A percentile compares a stretch with the other conserved stretches of the same genome.
Conservation (phyloP, 2,888 invertebrate genomes). For the Deroplatys truncata region DNA sequence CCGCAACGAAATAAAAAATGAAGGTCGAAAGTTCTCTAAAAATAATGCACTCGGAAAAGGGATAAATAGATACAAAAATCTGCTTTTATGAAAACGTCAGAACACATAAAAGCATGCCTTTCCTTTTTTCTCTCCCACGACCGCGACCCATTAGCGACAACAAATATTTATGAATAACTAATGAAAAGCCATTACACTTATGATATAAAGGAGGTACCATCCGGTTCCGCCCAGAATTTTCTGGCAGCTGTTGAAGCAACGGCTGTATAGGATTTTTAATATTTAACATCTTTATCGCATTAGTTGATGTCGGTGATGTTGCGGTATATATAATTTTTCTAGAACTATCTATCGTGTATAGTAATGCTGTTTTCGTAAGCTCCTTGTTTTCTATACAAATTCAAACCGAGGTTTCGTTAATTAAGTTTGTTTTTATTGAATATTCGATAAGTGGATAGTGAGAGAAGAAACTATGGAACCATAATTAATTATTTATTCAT, state of each 20-base stretch:
- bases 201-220: not conserved
- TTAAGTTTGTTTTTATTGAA: too few relatives aligned
- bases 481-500: too few relatives aligned
- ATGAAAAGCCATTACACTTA: not conserved
- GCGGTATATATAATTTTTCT: too few relatives aligned
- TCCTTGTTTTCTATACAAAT: too few relatives aligned
- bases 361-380: too few relatives aligned
- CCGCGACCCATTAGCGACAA: not conserved
- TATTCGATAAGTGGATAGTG: too few relatives aligned
- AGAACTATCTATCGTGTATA: too few relatives aligned
- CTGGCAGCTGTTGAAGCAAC: not conserved
- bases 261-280: not conserved
- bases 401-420: too few relatives aligned
- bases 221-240: not conserved
- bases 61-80: not conserved
- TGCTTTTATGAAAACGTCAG: not conserved
- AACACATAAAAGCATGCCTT: not conserved
- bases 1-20: not conserved
- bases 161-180: not conserved
- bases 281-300: not conserved
- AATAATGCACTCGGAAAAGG: not conserved
- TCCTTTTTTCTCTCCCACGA: not conserved
- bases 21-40: not conserved
- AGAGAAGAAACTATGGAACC: too few relatives aligned
- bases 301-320: too few relatives aligned